Evolutionary conservation across 2,113 vertebrate species (phyloP), one percentile per base, ranked within the genome.

Genomic region (Caranx ignobilis): DNA sequence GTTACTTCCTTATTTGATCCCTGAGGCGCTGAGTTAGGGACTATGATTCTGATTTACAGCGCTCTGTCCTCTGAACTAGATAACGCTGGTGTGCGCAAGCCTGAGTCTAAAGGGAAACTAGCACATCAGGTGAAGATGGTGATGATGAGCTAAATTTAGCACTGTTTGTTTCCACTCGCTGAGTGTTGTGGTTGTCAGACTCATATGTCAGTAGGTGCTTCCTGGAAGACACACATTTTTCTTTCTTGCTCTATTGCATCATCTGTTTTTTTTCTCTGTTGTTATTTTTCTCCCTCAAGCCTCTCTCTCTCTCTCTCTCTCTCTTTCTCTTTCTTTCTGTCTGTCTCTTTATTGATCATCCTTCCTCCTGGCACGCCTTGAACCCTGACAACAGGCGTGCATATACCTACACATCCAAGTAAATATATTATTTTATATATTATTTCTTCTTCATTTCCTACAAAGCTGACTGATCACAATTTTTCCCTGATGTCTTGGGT

Each of bases 81-180:
- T 18, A 18, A 12, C 1, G 37, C 21, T 0, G 13, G 26, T 31
- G 11, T 59, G 10, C 3, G 45, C 26, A 34, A n/a, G 11, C 16
- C 66, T 50, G 16, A 62, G 45, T 34, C 18, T 73, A 31, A 34
- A 43, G 65, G 65, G 26, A 52, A 60, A 79, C 60, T 26, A 62
- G 35, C 59, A n/a, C 15, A 50, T 74, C 47, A n/a, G 45, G 45
- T 47, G 50, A 73, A 66, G 57, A 31, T 59, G 19, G 47, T 16
- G 18, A 62, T 56, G 39, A 54, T 11, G 48, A 68, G 57, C 82
- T 71, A 75, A 65, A 79, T 65, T 60, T 75, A 66, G 65, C 32
- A 1, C 3, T 0, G 37, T 64, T 62, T 55, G 47, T 73, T 77
- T 56, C 2, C 26, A 26, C 12, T 56, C 13, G 8, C 1, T 35